These are phyloP conservation scores for Enteromius treurensis DNA, from an alignment of 2,797 vertebrate species.

Conservation along the genomic window DNA sequence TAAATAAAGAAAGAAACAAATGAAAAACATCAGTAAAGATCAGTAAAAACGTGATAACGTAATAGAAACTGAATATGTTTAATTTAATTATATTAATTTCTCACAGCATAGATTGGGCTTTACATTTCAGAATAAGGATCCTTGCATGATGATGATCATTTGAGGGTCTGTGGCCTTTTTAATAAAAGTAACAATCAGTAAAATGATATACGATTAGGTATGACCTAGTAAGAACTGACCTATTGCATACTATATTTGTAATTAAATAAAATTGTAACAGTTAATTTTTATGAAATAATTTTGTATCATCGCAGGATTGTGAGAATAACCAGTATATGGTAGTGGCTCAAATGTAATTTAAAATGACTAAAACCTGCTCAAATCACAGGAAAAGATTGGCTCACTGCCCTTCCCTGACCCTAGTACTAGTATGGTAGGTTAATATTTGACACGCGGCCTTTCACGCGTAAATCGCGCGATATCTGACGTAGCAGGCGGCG, in stretches of 20 bases:
- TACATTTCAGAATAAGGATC: background rate
- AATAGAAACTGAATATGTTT: background rate
- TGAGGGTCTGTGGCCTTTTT: background rate
- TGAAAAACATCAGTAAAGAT: background rate
- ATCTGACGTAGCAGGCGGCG: conserved; percentile 46
- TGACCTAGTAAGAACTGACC: background rate
- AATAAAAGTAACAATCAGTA: background rate
- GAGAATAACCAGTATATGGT: background rate
- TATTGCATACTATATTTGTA: background rate
- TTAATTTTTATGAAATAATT: background rate
- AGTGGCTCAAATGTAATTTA: background rate
- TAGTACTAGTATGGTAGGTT: background rate
- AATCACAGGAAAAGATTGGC: too few species aligned
- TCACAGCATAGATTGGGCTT: background rate
- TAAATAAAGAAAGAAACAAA: background rate
- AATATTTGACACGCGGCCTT: background rate
- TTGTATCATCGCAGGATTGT: background rate
- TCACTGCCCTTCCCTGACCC: too few species aligned
- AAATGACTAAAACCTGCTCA: background rate
- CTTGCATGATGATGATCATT: background rate
- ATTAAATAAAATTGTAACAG: too few species aligned
- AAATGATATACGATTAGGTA: background rate
- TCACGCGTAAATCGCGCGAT: conserved; percentile 47
- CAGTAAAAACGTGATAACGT: background rate
- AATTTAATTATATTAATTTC: background rate